phyloP scores from a whole-genome alignment of 2,113 vertebrate species.

The Istiophorus platypterus region DNA sequence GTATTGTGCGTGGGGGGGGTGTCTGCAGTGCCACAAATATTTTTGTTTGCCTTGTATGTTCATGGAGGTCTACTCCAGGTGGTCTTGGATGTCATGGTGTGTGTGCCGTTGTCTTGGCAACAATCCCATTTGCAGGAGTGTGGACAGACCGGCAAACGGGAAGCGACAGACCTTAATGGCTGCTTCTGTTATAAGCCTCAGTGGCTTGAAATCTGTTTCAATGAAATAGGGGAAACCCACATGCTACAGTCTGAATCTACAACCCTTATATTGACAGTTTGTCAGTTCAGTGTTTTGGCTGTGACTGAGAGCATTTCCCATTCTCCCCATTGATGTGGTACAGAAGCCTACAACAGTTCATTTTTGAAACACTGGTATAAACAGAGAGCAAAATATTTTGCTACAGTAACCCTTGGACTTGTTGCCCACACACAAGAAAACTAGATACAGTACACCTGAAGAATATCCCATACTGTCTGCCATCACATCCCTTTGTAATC shows the following conservation, averaged over 20 bases:
- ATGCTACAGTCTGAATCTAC: background rate
- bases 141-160: slow-evolving; percentile 62
- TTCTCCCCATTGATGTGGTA: background rate
- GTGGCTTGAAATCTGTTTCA: slow-evolving; percentile 53
- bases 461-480: background rate
- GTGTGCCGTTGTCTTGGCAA: slow-evolving; percentile 78
- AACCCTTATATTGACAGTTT: background rate
- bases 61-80: slow-evolving; percentile 61
- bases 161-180: slow-evolving; percentile 68
- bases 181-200: slow-evolving; percentile 61
- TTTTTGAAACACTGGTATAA: background rate
- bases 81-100: slow-evolving; percentile 68
- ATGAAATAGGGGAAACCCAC: slow-evolving; percentile 27
- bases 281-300: background rate
- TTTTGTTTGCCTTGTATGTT: slow-evolving; percentile 38
- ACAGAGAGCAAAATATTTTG: background rate
- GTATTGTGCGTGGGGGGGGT: slow-evolving; percentile 6
- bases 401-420: background rate
- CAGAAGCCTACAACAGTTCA: background rate
- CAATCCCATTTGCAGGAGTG: slow-evolving; percentile 61
- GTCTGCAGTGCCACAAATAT: background rate
- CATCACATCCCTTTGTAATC: background rate
- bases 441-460: background rate
- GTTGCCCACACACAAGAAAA: too few species aligned
- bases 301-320: background rate